Evolutionary conservation across 2,113 vertebrate genomes (phyloP), one percentile per base, ranked within the genome.

Genomic region (Mixornis gularis): DNA sequence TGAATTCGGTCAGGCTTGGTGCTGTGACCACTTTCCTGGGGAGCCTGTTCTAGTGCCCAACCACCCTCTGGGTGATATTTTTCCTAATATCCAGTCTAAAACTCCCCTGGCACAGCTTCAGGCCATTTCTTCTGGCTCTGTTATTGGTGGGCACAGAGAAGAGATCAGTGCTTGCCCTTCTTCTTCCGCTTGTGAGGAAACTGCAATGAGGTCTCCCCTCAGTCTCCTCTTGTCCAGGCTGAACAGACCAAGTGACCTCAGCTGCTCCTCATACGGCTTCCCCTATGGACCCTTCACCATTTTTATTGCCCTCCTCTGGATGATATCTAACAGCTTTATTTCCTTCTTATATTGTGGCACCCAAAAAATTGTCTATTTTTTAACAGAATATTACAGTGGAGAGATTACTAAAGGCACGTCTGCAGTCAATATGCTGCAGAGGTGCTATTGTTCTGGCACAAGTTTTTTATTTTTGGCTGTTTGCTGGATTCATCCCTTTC

Each of bases 381-480:
- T 13, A 80, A 40, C 49, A 81, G 40, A 92, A 41, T 85, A 79
- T 91, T 68, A 51, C 38, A 77, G 53, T 63, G 58, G 43, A 79
- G 58, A 79, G 15, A 79, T 76, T 84, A 71, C 41, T 77, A 72
- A 87, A 79, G 64, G 59, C 30, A 89, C 10, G 3, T 27, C 51
- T 78, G 25, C 30, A 62, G 78, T 36, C 43, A 85, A 56, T 58
- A 40, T 53, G 65, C 74, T 87, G 60, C 36, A 90, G 84, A 86
- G 58, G 58, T 93, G 53, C 29, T 72, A 53, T 2, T 68, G 46
- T 34, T 85, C 62, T 77, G 73, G 58, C 38, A 89, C 36, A 68
- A 56, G 15, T 27, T 70, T 87, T 89, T 94, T 72, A n/a, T 93
- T 94, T 93, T 78, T 85, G 43, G 27, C 19, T 91, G 16, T 77